phyloP scores from a whole-genome alignment of 2,113 vertebrate species.

The Chaenogobius annularis region DNA sequence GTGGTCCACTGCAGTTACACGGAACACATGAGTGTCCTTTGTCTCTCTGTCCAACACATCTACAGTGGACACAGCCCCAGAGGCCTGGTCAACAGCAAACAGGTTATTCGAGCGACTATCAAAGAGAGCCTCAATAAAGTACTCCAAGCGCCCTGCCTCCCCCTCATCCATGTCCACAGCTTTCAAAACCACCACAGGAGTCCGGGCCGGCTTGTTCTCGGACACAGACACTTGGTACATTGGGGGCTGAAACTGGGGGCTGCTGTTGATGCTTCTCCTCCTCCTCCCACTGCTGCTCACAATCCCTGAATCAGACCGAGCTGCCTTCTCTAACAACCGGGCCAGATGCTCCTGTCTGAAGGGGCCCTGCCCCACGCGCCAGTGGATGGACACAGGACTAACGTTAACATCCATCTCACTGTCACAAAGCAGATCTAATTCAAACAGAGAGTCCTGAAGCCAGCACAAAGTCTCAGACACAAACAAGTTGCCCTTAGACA shows the following conservation, averaged over 20 bases:
- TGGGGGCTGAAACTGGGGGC: slow-evolving; percentile 91
- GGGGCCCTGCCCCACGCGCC: slow-evolving; percentile 73
- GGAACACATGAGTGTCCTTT: slow-evolving; percentile 92
- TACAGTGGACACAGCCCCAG: slow-evolving; percentile 80
- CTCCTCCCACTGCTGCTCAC: slow-evolving; percentile 59
- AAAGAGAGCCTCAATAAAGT: slow-evolving; percentile 90
- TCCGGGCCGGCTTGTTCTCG: slow-evolving; percentile 87
- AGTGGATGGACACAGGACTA: slow-evolving; percentile 55
- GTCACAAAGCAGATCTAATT: slow-evolving; percentile 70
- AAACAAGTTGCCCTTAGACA: slow-evolving; percentile 70
- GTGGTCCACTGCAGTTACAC: slow-evolving; percentile 84
- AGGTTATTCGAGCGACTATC: slow-evolving; percentile 90
- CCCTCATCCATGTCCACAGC: slow-evolving; percentile 87
- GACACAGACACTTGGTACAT: slow-evolving; percentile 92
- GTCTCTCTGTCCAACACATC: slow-evolving; percentile 90
- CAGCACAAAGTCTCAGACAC: slow-evolving; percentile 76
- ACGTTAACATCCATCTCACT: slow-evolving; percentile 26
- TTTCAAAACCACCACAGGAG: slow-evolving; percentile 80
- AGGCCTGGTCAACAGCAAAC: slow-evolving; percentile 77
- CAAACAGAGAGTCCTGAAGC: slow-evolving; percentile 48
- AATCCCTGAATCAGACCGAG: slow-evolving; percentile 52
- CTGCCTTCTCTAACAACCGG: slow-evolving; percentile 59
- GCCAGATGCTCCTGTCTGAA: slow-evolving; percentile 63
- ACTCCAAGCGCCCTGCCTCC: slow-evolving; percentile 84
- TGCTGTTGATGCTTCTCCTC: slow-evolving; percentile 83